phyloP scores from a whole-genome alignment of 2,888 invertebrate species.

The Chalcis sispes region DNA sequence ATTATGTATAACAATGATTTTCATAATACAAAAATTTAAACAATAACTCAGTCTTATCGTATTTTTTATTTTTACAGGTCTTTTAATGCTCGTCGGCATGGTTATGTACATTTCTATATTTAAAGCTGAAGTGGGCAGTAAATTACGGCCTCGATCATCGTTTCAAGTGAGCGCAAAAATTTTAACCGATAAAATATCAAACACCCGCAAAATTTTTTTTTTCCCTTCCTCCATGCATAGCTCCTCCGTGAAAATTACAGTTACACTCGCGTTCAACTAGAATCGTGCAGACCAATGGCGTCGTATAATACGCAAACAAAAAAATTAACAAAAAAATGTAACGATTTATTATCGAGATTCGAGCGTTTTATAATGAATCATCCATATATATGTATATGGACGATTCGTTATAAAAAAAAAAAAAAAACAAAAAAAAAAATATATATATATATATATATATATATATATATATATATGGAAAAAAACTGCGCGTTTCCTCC shows the following conservation, averaged over 20 bases:
- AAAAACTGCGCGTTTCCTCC: too few species aligned
- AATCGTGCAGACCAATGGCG: not conserved
- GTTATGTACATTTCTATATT: slow-evolving; percentile 96
- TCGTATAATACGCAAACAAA: not conserved
- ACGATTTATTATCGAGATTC: not conserved
- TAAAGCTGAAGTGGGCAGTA: slow-evolving; percentile 93
- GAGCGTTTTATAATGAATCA: not conserved
- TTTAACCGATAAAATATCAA: slow-evolving; percentile 11
- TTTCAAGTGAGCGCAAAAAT: slow-evolving; percentile 76
- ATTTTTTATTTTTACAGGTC: slow-evolving; percentile 79
- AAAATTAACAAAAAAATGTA: not conserved
- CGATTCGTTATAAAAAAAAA: not conserved
- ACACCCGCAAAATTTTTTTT: too few species aligned
- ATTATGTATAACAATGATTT: too few species aligned
- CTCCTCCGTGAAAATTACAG: not conserved
- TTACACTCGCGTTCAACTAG: slow-evolving; percentile 26
- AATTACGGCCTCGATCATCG: slow-evolving; percentile 87
- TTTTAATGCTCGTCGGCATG: slow-evolving; percentile 92
- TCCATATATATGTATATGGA: too few species aligned
- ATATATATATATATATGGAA: too few species aligned
- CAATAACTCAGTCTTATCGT: not conserved
- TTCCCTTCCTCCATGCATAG: not conserved
- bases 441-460: too few species aligned
- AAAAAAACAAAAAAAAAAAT: not conserved
- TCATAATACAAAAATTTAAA: not conserved